phyloP scores from a whole-genome alignment of 2,797 vertebrate genomes.

The Micropoecilia bifurca region DNA sequence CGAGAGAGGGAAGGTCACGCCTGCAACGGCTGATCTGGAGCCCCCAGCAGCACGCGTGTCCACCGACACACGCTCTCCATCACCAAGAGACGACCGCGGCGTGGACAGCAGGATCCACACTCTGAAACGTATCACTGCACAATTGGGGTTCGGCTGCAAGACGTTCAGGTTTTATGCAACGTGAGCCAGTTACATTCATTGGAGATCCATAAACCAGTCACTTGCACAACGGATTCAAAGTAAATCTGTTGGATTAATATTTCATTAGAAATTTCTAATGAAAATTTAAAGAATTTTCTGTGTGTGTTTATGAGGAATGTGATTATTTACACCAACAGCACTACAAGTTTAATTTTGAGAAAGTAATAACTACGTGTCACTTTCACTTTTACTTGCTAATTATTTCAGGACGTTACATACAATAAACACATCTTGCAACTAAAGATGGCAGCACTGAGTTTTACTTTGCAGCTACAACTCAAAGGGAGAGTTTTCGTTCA shows the following conservation, averaged over 20 bases:
- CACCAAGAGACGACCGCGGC: slow-evolving; percentile 57
- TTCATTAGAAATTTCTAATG: neutral
- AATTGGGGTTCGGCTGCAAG: slow-evolving; percentile 27
- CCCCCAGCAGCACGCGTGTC: slow-evolving; percentile 56
- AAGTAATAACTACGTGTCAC: neutral
- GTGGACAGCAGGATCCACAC: slow-evolving; percentile 42
- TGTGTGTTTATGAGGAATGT: neutral
- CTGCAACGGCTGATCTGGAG: slow-evolving; percentile 69
- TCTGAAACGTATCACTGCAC: slow-evolving; percentile 43
- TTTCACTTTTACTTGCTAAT: neutral
- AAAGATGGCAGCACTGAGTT: neutral
- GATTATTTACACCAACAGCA: neutral
- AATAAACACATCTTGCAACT: neutral
- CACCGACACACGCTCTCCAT: slow-evolving; percentile 73
- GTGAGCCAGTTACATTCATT: neutral
- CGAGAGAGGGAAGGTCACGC: slow-evolving; percentile 78
- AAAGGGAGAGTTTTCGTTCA: neutral
- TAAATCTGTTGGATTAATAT: neutral
- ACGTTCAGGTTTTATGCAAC: slow-evolving; percentile 2
- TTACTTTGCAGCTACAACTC: neutral
- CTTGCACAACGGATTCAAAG: slow-evolving; percentile 1
- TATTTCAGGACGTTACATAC: neutral
- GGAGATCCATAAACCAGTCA: neutral
- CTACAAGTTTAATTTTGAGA: neutral
- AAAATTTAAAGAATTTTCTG: slow-evolving; percentile 1